Percentiles rank a stretch among this genome's conserved stretches.
Evolutionary conservation across 2,113 vertebrate genomes (phyloP).

Genomic region (Perca flavescens): DNA sequence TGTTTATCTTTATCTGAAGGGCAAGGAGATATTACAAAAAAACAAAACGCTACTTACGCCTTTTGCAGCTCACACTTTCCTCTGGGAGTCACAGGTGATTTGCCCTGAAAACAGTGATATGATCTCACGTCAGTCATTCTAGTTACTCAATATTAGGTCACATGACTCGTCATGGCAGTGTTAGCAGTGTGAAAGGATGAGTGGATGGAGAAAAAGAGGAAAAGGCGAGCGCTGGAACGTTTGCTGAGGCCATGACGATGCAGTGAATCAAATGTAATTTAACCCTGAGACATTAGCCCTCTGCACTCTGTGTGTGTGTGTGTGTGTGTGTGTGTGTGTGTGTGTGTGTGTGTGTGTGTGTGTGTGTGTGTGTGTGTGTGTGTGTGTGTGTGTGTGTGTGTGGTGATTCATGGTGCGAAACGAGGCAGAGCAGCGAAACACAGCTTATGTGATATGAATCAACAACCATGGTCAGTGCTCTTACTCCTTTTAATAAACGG

Average conservation of each 20-base stretch:
- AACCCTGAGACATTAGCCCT: slow-evolving; percentile 43
- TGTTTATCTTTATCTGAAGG: slow-evolving; percentile 37
- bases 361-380: slow-evolving; percentile 26
- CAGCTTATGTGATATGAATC: slow-evolving; percentile 62
- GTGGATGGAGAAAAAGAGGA: background rate
- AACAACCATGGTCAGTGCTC: slow-evolving; percentile 54
- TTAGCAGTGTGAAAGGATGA: background rate
- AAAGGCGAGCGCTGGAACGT: slow-evolving; percentile 2
- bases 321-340: slow-evolving; percentile 26
- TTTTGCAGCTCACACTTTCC: slow-evolving; percentile 19
- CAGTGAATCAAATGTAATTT: slow-evolving; percentile 59
- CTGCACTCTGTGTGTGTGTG: slow-evolving; percentile 5
- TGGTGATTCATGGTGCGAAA: slow-evolving; percentile 39
- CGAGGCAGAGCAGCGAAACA: slow-evolving; percentile 31
- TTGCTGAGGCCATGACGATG: slow-evolving; percentile 24
- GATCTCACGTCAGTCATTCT: slow-evolving; percentile 12
- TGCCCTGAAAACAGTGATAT: slow-evolving; percentile 3
- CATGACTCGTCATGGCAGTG: background rate
- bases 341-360: slow-evolving; percentile 23
- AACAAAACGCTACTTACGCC: background rate
- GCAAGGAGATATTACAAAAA: slow-evolving; percentile 17
- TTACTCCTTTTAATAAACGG: slow-evolving; percentile 50
- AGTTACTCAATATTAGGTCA: background rate
- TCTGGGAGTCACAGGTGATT: slow-evolving; percentile 33
- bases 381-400: slow-evolving; percentile 26